phyloP scores from a whole-genome alignment of 2,888 invertebrate species.

The Aethes cnicana region DNA sequence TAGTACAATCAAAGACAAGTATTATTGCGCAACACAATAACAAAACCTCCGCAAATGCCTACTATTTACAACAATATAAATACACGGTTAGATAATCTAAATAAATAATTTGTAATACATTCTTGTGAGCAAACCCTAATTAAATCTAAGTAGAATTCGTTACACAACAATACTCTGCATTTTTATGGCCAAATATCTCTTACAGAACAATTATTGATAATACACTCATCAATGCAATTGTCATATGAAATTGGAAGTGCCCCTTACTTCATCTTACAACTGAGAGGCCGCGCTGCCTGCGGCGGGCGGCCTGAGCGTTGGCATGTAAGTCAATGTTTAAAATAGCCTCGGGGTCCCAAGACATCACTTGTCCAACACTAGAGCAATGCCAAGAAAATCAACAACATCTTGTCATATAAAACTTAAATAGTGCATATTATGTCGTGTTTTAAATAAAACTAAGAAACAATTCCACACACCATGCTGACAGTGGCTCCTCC shows the following conservation, averaged over 20 bases:
- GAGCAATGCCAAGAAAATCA: constrained; percentile 27
- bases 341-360: constrained; percentile 21
- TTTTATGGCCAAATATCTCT: constrained; percentile 64
- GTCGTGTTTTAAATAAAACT: constrained; percentile 62
- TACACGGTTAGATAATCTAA: constrained; percentile 19
- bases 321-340: constrained; percentile 26
- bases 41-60: constrained; percentile 11
- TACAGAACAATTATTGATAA: constrained; percentile 61
- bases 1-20: constrained; percentile 37
- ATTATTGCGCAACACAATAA: constrained; percentile 7
- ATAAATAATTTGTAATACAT: constrained; percentile 29
- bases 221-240: constrained; percentile 34
- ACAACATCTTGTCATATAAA: constrained; percentile 32
- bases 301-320: constrained; percentile 3
- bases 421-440: constrained; percentile 60
- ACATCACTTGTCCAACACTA: constrained; percentile 17
- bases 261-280: constrained; percentile 9
- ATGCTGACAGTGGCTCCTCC: constrained; percentile 45
- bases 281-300: constrained; percentile 6
- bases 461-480: constrained; percentile 48
- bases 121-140: constrained; percentile 21
- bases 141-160: constrained; percentile 23
- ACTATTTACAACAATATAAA: constrained; percentile 28
- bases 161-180: constrained; percentile 69
- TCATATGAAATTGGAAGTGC: constrained; percentile 31